Evolutionary conservation across 2,113 vertebrate genomes (phyloP).

Genomic region (Oenanthe melanoleuca): DNA sequence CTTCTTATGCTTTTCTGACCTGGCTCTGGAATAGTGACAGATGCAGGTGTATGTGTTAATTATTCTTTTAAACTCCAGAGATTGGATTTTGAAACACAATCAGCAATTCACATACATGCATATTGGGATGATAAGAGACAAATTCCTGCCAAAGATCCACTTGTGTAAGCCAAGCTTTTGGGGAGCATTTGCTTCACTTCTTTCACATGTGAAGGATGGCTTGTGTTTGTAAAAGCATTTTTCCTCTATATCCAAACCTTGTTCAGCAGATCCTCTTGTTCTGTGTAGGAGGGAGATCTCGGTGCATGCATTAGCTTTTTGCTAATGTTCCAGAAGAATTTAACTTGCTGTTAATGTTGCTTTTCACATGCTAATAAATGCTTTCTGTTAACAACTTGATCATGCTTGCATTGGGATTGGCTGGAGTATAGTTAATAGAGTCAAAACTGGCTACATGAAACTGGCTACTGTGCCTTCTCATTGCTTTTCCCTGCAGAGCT

Average conservation of each 20-base stretch:
- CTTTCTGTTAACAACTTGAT: neutral
- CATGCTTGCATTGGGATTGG: neutral
- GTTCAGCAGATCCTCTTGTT: neutral
- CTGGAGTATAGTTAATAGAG: neutral
- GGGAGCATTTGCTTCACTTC: neutral
- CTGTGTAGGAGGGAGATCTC: neutral
- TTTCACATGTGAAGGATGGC: neutral
- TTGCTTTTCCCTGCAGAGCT: constrained; percentile 71
- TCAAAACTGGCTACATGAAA: neutral
- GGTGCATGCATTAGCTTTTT: neutral
- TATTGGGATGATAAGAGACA: neutral
- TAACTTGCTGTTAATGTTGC: neutral
- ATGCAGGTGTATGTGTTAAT: neutral
- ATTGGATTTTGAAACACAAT: neutral
- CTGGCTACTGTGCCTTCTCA: neutral
- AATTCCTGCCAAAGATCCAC: neutral
- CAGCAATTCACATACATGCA: neutral
- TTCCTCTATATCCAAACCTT: neutral
- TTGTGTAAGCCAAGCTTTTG: neutral
- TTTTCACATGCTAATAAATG: neutral
- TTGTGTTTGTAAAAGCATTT: neutral
- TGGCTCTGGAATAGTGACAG: neutral
- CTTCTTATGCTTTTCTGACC: neutral
- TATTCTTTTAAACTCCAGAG: neutral
- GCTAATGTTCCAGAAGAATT: neutral